phyloP scores from a whole-genome alignment of 2,888 invertebrate genomes.

The Dolichomitus sp. region DNA sequence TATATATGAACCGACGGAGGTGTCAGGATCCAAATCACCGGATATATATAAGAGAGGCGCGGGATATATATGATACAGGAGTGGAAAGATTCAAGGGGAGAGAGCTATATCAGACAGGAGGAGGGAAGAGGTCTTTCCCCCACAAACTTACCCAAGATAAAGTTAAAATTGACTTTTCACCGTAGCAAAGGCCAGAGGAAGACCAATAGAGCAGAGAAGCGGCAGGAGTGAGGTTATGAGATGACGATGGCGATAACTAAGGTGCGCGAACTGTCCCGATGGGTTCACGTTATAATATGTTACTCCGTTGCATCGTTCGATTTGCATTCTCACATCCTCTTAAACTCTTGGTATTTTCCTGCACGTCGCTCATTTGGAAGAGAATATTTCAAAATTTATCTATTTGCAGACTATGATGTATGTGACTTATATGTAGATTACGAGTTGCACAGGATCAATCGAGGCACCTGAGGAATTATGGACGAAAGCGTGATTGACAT shows the following conservation, averaged over 20 bases:
- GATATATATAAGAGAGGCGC: not conserved
- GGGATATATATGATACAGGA: slow-evolving; percentile 9
- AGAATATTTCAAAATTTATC: not conserved
- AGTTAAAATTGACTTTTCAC: slow-evolving; percentile 83
- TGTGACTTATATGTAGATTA: not conserved
- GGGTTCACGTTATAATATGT: slow-evolving; percentile 1
- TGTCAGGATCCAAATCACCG: not conserved
- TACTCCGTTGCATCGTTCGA: not conserved
- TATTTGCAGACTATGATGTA: too few species aligned
- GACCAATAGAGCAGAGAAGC: slow-evolving; percentile 35
- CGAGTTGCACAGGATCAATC: not conserved
- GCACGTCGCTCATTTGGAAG: not conserved
- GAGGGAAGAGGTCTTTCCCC: not conserved
- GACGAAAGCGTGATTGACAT: not conserved
- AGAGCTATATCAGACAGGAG: slow-evolving; percentile 16
- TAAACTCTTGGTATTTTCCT: not conserved
- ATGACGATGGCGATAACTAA: slow-evolving; percentile 19
- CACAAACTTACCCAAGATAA: slow-evolving; percentile 73
- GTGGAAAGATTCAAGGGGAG: slow-evolving; percentile 29
- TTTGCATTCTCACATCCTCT: slow-evolving; percentile 2
- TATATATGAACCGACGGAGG: not conserved
- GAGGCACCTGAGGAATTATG: not conserved
- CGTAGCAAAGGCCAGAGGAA: slow-evolving; percentile 65
- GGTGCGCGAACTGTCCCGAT: not conserved
- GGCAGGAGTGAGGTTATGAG: slow-evolving; percentile 27